These are phyloP conservation scores for Todus mexicanus DNA, from an alignment of 2,797 vertebrate genomes.

Conservation along the genomic window DNA sequence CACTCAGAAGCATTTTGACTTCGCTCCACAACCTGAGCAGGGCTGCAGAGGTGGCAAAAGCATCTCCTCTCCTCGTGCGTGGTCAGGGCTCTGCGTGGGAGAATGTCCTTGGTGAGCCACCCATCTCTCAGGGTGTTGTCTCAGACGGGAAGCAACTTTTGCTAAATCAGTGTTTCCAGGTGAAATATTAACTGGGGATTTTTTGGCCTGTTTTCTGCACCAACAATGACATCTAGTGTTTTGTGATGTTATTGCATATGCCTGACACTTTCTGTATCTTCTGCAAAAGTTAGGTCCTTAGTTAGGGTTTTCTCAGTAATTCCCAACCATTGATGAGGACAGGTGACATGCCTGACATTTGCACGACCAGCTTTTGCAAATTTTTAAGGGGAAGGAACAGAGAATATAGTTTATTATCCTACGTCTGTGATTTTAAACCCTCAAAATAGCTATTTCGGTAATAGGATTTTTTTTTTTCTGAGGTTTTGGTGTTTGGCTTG, in stretches of 20 bases:
- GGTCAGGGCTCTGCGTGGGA: neutral
- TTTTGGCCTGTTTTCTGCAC: neutral
- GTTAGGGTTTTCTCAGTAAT: neutral
- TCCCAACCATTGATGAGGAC: fast-evolving
- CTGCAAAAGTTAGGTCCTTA: fast-evolving
- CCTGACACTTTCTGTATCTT: fast-evolving
- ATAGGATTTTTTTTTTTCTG: too few relatives aligned
- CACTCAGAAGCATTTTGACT: neutral
- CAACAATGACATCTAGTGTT: slow-evolving; percentile 6
- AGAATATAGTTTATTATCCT: neutral
- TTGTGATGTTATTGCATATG: fast-evolving
- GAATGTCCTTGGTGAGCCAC: neutral
- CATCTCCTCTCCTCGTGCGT: fast-evolving
- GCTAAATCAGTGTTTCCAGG: neutral
- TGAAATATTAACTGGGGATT: fast-evolving
- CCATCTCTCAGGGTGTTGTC: neutral
- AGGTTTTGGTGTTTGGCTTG: neutral
- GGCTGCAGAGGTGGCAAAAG: neutral
- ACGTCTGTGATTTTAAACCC: neutral
- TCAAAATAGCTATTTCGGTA: neutral
- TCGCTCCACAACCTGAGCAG: fast-evolving
- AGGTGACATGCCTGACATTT: too few relatives aligned
- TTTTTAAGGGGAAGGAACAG: neutral
- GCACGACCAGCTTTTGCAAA: fast-evolving
- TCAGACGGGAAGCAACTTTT: fast-evolving